Conservation (phyloP, 2,797 vertebrate species). For the Manis javanica region DNA sequence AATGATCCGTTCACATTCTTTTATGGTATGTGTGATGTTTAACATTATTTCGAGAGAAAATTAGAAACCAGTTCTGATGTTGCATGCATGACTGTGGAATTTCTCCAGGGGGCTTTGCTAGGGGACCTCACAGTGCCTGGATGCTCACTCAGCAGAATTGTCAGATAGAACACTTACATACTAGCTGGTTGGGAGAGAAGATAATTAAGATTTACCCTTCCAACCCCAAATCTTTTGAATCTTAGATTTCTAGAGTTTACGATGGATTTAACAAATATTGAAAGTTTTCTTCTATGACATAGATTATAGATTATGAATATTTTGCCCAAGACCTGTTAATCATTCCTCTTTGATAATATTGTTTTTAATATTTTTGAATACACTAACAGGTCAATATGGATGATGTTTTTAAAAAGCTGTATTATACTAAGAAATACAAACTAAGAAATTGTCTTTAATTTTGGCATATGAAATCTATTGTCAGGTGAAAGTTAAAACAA, state of each 20-base stretch:
- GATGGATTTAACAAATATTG: background rate
- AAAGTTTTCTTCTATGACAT: background rate
- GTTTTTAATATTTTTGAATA: constrained; percentile 19
- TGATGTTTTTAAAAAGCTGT: background rate
- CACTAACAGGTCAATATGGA: background rate
- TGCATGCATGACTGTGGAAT: background rate
- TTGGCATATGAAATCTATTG: background rate
- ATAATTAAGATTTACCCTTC: background rate
- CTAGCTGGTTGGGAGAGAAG: background rate
- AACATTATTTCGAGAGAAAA: background rate
- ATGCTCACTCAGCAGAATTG: background rate
- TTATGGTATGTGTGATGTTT: background rate
- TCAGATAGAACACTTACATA: background rate
- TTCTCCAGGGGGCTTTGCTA: background rate
- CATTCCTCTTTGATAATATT: background rate
- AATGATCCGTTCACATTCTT: background rate
- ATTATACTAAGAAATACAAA: background rate
- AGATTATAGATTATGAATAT: background rate
- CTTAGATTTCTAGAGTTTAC: background rate
- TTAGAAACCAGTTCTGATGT: background rate
- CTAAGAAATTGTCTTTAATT: background rate
- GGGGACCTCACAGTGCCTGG: too few relatives aligned
- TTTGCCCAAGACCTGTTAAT: background rate
- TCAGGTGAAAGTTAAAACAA: background rate
- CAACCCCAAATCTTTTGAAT: background rate